Percentiles rank a stretch among this genome's conserved stretches.
These are phyloP conservation scores for Microtus montanus DNA, from an alignment of 2,113 vertebrate species.

Conservation along the genomic window DNA sequence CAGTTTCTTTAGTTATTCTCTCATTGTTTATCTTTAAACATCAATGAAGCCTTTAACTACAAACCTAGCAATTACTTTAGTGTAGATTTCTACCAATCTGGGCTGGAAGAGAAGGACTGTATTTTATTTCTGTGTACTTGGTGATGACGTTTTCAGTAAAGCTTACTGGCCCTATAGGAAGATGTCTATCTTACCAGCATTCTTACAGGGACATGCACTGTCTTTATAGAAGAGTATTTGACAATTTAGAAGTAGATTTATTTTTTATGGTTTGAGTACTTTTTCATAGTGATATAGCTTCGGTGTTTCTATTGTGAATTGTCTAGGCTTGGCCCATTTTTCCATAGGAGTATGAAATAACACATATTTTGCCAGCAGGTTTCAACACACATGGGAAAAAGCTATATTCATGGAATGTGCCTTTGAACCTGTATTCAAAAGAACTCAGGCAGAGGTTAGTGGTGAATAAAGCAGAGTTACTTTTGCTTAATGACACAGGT, in stretches of 20 bases:
- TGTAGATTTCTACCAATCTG: constrained; percentile 10
- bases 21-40: not conserved
- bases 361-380: constrained; percentile 76
- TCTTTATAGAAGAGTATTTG: constrained; percentile 22
- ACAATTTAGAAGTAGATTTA: constrained; percentile 48
- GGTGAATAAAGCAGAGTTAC: constrained; percentile 74
- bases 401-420: constrained; percentile 71
- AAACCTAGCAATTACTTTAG: not conserved
- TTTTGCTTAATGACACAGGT: constrained; percentile 76
- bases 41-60: constrained; percentile 12
- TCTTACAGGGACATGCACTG: not conserved
- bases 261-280: constrained; percentile 42
- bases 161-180: not conserved
- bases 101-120: not conserved
- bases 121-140: not conserved
- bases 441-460: constrained; percentile 70
- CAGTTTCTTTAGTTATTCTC: not conserved
- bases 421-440: constrained; percentile 76
- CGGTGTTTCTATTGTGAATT: constrained; percentile 63
- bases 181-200: not conserved
- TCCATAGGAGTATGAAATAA: constrained; percentile 67
- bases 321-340: constrained; percentile 60
- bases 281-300: constrained; percentile 46
- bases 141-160: not conserved
- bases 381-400: constrained; percentile 70